Evolutionary conservation across 2,888 invertebrate genomes (phyloP).

Genomic region (Rotaria macrura): DNA sequence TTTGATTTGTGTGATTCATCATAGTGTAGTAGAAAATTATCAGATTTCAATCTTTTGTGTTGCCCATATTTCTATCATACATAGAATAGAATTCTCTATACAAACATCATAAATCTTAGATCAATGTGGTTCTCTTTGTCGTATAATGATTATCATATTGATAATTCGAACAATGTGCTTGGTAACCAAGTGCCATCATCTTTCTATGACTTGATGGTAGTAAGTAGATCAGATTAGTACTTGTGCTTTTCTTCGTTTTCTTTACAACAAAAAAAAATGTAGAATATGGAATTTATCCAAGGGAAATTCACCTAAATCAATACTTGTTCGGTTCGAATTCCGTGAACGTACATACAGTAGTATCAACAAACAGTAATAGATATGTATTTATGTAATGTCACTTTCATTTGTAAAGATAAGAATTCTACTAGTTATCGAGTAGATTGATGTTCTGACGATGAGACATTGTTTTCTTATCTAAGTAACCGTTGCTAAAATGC

Average conservation of each 20-base stretch:
- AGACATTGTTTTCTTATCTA: background rate
- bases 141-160: too few relatives aligned
- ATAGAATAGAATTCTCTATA: too few relatives aligned
- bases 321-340: background rate
- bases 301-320: too few relatives aligned
- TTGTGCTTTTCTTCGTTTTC: background rate
- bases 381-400: background rate
- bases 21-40: background rate
- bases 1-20: background rate
- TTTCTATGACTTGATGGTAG: background rate
- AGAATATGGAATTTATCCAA: too few relatives aligned
- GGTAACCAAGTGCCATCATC: too few relatives aligned
- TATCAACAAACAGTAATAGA: background rate
- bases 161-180: too few relatives aligned
- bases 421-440: background rate
- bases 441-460: background rate
- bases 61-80: too few relatives aligned
- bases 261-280: background rate
- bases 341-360: too few relatives aligned
- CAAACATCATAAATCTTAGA: too few relatives aligned
- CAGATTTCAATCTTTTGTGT: background rate
- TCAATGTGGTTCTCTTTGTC: too few relatives aligned
- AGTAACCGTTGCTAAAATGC: background rate
- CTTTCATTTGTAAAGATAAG: background rate
- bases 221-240: background rate